A percentile compares a stretch with the other conserved stretches of the same genome.
phyloP scores from a whole-genome alignment of 2,888 invertebrate genomes.

The Ceriagrion tenellum region DNA sequence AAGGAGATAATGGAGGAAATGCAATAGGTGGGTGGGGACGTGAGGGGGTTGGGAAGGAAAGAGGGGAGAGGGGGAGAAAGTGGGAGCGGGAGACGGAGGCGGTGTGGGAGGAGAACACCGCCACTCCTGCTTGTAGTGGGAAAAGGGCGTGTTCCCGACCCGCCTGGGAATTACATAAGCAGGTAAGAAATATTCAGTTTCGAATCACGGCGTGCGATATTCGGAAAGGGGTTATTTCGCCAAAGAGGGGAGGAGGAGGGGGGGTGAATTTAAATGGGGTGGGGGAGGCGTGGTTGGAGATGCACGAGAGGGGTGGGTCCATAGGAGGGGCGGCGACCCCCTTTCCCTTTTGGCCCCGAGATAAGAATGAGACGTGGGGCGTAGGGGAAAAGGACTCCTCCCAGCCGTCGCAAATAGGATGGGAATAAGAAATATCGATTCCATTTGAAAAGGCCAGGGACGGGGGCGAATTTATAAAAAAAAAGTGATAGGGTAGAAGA shows the following conservation, averaged over 20 bases:
- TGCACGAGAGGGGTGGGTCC: too few relatives aligned
- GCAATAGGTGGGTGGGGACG: neutral
- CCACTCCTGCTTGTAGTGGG: neutral
- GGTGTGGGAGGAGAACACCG: neutral
- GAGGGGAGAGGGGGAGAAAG: neutral
- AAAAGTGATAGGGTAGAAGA: neutral
- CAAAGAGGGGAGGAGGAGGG: neutral
- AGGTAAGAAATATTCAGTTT: slow-evolving; percentile 45
- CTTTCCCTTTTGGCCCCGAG: neutral
- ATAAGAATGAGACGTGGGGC: neutral
- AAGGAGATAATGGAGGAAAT: neutral
- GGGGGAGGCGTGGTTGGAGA: neutral
- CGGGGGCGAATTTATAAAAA: slow-evolving; percentile 25
- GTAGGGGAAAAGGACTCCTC: neutral
- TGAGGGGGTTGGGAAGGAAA: neutral
- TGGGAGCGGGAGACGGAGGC: too few relatives aligned
- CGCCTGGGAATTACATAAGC: slow-evolving; percentile 41
- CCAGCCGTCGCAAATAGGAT: neutral
- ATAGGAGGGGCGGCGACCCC: too few relatives aligned
- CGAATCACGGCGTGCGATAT: neutral
- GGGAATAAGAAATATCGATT: slow-evolving; percentile 55
- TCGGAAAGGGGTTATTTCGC: neutral
- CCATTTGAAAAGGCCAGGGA: slow-evolving; percentile 29
- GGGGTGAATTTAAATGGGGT: neutral
- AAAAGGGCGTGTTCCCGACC: neutral